Conservation (phyloP, 1,140 invertebrate species). For the Gonioctena quinquepunctata region DNA sequence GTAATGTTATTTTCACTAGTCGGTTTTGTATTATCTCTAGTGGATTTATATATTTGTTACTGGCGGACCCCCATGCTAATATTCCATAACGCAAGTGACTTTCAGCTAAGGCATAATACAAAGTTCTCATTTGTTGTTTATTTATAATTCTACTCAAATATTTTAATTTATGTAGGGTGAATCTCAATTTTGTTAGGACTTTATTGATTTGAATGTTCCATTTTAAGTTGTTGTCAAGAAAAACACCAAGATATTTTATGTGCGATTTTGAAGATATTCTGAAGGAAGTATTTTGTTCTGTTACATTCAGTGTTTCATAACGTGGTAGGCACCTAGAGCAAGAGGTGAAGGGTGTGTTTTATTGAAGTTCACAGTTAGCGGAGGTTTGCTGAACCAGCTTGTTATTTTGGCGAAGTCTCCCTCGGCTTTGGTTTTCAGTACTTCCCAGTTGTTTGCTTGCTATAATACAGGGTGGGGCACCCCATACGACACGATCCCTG, state of each 20-base stretch:
- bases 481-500: too few relatives aligned
- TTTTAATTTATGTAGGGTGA: background rate
- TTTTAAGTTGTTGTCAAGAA: conserved; percentile 5
- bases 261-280: background rate
- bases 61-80: background rate
- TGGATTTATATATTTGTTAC: background rate
- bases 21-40: conserved; percentile 1
- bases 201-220: background rate
- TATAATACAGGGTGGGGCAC: too few relatives aligned
- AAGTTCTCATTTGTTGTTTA: background rate
- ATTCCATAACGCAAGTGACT: background rate
- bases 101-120: background rate
- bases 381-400: background rate
- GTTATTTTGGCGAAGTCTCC: background rate
- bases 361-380: background rate
- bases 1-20: background rate
- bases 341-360: background rate
- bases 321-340: background rate
- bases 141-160: background rate
- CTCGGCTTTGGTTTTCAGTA: too few relatives aligned
- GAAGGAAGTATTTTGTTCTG: background rate
- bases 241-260: conserved; percentile 1
- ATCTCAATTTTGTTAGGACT: background rate
- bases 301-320: background rate
- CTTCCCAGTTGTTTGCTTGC: too few relatives aligned